Percentiles rank a stretch among this genome's conserved stretches.
Conservation (phyloP, 1,140 invertebrate genomes). For the Hylyphantes graminicola region DNA sequence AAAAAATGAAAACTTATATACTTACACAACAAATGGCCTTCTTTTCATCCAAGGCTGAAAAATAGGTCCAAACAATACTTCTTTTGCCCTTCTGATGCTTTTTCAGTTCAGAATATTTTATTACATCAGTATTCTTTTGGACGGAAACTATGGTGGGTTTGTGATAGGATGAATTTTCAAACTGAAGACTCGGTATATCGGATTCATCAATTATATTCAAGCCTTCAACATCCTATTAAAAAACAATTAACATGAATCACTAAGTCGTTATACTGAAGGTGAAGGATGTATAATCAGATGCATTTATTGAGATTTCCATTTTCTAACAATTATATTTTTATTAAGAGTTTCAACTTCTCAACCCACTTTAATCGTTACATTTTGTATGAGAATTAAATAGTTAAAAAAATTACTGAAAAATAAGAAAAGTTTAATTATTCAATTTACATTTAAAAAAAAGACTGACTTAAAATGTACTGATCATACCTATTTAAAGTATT, state of each 20-base stretch:
- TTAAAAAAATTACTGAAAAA: too few species aligned
- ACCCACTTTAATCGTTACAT: too few species aligned
- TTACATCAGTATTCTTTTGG: constrained; percentile 48
- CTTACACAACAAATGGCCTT: constrained; percentile 58
- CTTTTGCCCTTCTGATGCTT: constrained; percentile 53
- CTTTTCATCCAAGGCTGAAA: constrained; percentile 55
- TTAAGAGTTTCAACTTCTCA: too few species aligned
- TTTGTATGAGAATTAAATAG: too few species aligned
- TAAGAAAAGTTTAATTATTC: too few species aligned
- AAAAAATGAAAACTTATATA: constrained; percentile 2
- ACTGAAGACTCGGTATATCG: constrained; percentile 38
- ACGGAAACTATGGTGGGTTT: constrained; percentile 53
- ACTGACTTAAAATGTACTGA: not conserved
- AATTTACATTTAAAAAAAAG: too few species aligned
- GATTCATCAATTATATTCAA: constrained; percentile 53
- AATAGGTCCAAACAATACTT: constrained; percentile 57
- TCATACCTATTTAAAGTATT: too few species aligned
- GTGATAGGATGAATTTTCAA: constrained; percentile 19
- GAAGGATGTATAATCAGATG: too few species aligned
- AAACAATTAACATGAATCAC: not conserved
- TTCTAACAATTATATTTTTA: too few species aligned
- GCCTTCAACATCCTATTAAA: constrained; percentile 35
- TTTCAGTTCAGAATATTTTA: constrained; percentile 40
- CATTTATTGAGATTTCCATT: too few species aligned
- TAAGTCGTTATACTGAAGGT: too few species aligned